Conservation (phyloP, 2,113 vertebrate species). For the Nibea albiflora region DNA sequence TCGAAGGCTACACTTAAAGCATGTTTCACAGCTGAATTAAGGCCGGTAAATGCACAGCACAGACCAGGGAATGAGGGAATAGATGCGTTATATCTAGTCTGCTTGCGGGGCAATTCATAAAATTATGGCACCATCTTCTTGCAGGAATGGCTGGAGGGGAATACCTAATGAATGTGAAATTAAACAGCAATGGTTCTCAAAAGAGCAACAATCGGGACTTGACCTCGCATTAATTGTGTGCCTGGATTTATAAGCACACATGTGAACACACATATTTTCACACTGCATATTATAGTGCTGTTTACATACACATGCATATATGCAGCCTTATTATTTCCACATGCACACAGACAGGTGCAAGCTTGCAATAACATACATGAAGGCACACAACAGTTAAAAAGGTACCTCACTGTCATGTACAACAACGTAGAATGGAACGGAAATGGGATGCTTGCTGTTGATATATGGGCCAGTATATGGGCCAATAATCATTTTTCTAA, state of each 20-base stretch:
- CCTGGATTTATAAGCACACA: constrained; percentile 25
- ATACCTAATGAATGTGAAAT: constrained; percentile 62
- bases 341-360: not conserved
- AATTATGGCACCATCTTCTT: constrained; percentile 43
- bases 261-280: not conserved
- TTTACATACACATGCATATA: not conserved
- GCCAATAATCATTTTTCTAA: not conserved
- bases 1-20: constrained; percentile 47
- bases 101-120: constrained; percentile 52
- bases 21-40: constrained; percentile 63
- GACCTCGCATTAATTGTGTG: constrained; percentile 50
- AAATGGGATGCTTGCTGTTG: not conserved
- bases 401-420: not conserved
- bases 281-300: not conserved
- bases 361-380: constrained; percentile 13
- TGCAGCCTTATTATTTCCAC: not conserved
- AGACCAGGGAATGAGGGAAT: constrained; percentile 45
- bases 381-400: not conserved
- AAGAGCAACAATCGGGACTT: constrained; percentile 45
- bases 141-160: constrained; percentile 41
- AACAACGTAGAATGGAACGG: not conserved
- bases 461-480: not conserved
- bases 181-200: constrained; percentile 42
- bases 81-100: constrained; percentile 48
- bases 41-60: constrained; percentile 50